Base-by-base conservation (phyloP, 2,888 invertebrate species). In the Lydus trimaculatus region DNA sequence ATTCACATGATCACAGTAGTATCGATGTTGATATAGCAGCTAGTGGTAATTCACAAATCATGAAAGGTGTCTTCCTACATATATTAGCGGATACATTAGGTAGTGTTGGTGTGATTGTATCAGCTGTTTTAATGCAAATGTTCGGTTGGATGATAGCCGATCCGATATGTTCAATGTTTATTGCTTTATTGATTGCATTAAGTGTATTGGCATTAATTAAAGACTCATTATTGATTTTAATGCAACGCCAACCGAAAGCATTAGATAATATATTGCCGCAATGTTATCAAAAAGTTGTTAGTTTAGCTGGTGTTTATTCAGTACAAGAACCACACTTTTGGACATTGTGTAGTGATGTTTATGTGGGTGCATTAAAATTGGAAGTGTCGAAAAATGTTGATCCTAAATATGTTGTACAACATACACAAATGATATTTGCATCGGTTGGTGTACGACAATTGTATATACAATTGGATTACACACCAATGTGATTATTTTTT, bases 61-160 rank as follows among this genome's bases (percentile, higher is more conserved):
- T 97, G 94, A 93, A 96, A 80, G 98, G 98, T 17, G 98, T 99
- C 0, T 98, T 97, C 85, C 88, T 99, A 5, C 98, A 99, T 84
- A 98, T 99, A 72, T 84, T 99, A 62, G 98, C 98, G 0, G 98
- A 99, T 82, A 98, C 98, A 0, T 86, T 99, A 11, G 76, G 76
- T 1, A 97, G 97, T 67, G 97, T 98, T 9, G 98, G 98, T 11
- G 98, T 99, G 0, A 99, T 99, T 33, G 91, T 99, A 77, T 98
- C 98, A 0, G 96, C 98, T 0, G 89, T 95, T 59, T 86, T 99
- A 8, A 98, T 99, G 94, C 92, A 94, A 82, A 90, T 91, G 86
- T 99, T 98, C 85, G 98, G 98, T 58, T 98, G 98, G 98, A 97
- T 98, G 96, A 93, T 97, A 79, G 98, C 98, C 7, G 98, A 99